Conservation (phyloP, 2,888 invertebrate genomes). For the Gari tellinella region DNA sequence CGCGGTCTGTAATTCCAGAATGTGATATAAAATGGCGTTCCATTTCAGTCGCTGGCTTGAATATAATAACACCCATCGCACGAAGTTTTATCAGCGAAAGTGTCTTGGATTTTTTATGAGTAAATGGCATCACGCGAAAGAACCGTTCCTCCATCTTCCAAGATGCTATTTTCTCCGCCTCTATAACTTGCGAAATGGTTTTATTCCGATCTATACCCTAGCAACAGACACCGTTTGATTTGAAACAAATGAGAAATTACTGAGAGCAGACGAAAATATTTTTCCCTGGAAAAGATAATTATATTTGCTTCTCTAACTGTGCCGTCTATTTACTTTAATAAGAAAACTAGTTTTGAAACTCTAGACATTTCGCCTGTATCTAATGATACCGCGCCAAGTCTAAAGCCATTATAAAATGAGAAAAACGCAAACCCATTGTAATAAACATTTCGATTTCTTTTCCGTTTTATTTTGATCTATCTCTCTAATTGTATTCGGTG, state of each 20-base stretch:
- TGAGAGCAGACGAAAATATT: slow-evolving; percentile 56
- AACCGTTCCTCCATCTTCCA: slow-evolving; percentile 20
- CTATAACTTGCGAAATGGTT: slow-evolving; percentile 43
- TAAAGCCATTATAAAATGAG: slow-evolving; percentile 45
- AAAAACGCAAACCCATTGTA: slow-evolving; percentile 59
- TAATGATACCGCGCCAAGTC: slow-evolving; percentile 51
- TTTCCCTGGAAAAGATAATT: slow-evolving; percentile 61
- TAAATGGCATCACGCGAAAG: slow-evolving; percentile 45
- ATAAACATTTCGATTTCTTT: slow-evolving; percentile 63
- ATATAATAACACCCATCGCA: slow-evolving; percentile 41
- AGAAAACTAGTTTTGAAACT: slow-evolving; percentile 56
- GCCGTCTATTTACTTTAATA: slow-evolving; percentile 63
- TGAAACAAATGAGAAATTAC: slow-evolving; percentile 62
- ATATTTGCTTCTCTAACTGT: slow-evolving; percentile 61
- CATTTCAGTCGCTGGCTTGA: slow-evolving; percentile 24
- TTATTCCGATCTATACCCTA: slow-evolving; percentile 39
- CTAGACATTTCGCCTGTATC: slow-evolving; percentile 50
- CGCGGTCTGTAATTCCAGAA: not conserved
- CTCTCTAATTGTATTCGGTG: slow-evolving; percentile 54
- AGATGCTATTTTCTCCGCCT: slow-evolving; percentile 40
- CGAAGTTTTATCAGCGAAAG: slow-evolving; percentile 44
- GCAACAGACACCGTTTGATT: slow-evolving; percentile 47
- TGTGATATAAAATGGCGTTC: slow-evolving; percentile 1
- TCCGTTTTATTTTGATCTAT: slow-evolving; percentile 64
- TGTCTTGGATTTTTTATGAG: slow-evolving; percentile 42